Conservation (phyloP, 2,797 vertebrate species). For the Argentina silus region DNA sequence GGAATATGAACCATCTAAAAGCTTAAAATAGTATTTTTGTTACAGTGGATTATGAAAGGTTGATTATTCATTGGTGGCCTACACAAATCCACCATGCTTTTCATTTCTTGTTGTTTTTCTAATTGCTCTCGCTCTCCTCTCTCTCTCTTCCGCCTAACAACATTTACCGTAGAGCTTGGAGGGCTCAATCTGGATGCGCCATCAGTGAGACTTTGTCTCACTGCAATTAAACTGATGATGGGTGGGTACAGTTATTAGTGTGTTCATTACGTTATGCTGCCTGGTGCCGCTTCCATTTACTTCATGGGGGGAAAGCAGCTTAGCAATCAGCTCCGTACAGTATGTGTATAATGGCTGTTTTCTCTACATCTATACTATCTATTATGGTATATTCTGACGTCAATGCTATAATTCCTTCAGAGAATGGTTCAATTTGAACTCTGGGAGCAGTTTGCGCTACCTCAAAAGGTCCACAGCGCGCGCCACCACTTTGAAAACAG, state of each 20-base stretch:
- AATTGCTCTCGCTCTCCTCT: not conserved
- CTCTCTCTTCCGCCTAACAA: constrained; percentile 33
- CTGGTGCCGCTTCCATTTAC: constrained; percentile 3
- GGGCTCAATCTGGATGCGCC: constrained; percentile 49
- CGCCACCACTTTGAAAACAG: not conserved
- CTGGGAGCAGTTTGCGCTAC: not conserved
- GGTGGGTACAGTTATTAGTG: constrained; percentile 50
- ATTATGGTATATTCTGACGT: not conserved
- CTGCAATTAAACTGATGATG: constrained; percentile 54
- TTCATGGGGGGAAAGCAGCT: constrained; percentile 36
- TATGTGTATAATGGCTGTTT: not conserved
- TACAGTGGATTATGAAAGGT: constrained; percentile 34
- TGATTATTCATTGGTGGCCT: constrained; percentile 43
- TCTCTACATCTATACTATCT: not conserved
- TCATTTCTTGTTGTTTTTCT: constrained; percentile 51
- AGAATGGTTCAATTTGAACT: not conserved
- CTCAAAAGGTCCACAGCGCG: not conserved
- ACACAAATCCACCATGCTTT: constrained; percentile 38
- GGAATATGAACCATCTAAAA: constrained; percentile 34
- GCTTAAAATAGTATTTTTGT: constrained; percentile 38
- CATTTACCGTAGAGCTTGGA: constrained; percentile 35
- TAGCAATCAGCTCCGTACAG: constrained; percentile 12
- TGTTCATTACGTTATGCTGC: constrained; percentile 39
- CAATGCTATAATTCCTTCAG: not conserved
- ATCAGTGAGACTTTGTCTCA: constrained; percentile 56